These are phyloP conservation scores for Fundulus diaphanus DNA, from an alignment of 2,797 vertebrate genomes.

Conservation along the genomic window DNA sequence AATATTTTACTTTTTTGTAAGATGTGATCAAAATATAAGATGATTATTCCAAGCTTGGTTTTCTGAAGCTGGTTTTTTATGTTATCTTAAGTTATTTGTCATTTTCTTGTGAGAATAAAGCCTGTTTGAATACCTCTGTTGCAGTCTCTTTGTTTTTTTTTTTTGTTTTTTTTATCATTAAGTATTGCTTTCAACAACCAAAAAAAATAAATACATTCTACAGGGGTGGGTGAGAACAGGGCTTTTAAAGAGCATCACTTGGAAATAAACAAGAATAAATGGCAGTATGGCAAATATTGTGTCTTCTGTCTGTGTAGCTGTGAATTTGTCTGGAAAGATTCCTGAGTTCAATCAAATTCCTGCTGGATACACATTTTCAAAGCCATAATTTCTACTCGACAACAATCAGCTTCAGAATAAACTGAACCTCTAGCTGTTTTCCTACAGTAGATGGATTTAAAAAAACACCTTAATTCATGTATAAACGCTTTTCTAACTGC, in stretches of 20 bases:
- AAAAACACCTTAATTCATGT: background rate
- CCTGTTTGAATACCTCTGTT: background rate
- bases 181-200: background rate
- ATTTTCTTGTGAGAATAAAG: conserved; percentile 5
- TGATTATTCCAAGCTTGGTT: no score
- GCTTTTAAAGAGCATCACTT: background rate
- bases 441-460: background rate
- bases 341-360: conserved; percentile 54
- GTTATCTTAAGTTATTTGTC: background rate
- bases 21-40: no score
- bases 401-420: conserved; percentile 18
- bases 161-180: no score
- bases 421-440: conserved; percentile 4
- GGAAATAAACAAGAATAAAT: conserved; percentile 7
- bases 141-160: background rate
- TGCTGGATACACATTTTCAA: conserved; percentile 53
- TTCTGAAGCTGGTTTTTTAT: no score
- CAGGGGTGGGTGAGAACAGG: background rate
- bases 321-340: conserved; percentile 42
- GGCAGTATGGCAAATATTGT: no score
- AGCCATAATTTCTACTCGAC: conserved; percentile 25
- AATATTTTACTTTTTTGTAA: no score
- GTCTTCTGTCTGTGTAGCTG: conserved; percentile 9
- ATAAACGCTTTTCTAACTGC: background rate
- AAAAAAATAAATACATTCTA: background rate